These are phyloP conservation scores for Bambusicola thoracicus DNA, from an alignment of 2,113 vertebrate genomes.

Conservation along the genomic window DNA sequence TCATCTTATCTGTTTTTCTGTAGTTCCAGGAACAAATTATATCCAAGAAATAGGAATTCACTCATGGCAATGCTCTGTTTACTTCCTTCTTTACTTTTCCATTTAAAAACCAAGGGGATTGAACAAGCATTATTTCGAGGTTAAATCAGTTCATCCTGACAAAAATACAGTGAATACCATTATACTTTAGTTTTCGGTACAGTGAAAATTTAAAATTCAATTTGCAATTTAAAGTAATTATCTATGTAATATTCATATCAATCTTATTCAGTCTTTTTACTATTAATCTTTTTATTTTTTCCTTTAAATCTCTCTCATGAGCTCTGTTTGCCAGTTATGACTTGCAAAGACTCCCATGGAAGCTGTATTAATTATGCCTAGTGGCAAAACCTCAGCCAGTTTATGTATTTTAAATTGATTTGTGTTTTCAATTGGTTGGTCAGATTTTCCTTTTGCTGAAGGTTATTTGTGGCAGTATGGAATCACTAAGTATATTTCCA, in stretches of 20 bases:
- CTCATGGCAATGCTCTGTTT: background rate
- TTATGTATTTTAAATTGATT: slow-evolving; percentile 11
- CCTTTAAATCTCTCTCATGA: background rate
- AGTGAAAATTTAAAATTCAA: background rate
- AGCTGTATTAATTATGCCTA: background rate
- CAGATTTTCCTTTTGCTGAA: background rate
- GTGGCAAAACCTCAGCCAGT: background rate
- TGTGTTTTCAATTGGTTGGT: background rate
- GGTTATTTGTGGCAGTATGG: background rate
- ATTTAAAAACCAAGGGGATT: background rate
- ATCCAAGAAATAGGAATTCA: background rate
- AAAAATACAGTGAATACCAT: background rate
- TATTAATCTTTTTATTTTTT: background rate
- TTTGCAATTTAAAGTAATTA: background rate
- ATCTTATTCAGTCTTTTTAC: background rate
- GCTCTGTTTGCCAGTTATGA: background rate
- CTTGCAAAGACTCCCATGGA: background rate
- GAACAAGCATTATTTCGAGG: background rate
- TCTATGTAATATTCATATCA: background rate
- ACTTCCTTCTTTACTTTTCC: background rate
- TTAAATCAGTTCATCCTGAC: background rate
- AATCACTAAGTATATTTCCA: background rate
- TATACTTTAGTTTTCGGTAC: background rate
- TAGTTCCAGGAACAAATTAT: background rate
- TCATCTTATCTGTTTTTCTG: background rate